Percentiles rank a stretch among this genome's conserved stretches.
These are phyloP conservation scores for Drosophila engyochracea DNA, from an alignment of 2,888 invertebrate genomes.

Conservation along the genomic window DNA sequence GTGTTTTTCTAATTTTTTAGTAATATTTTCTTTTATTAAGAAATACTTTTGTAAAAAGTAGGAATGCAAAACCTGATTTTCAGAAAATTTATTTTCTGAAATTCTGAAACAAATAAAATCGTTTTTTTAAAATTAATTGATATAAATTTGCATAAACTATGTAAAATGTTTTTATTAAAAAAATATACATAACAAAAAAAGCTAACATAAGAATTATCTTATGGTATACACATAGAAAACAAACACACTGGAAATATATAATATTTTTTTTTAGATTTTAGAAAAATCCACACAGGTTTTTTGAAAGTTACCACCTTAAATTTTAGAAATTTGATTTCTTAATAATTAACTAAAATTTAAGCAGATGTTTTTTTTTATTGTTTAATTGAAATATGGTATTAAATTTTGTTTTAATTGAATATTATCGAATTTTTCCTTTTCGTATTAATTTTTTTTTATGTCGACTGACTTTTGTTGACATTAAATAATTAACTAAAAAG, in stretches of 20 bases:
- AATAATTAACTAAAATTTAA: not conserved
- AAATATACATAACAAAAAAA: not conserved
- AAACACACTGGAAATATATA: not conserved
- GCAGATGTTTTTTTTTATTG: not conserved
- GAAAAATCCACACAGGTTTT: not conserved
- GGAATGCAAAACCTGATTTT: not conserved
- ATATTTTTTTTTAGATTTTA: not conserved
- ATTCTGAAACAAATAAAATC: not conserved
- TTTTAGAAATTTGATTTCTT: not conserved
- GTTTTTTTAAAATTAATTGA: not conserved
- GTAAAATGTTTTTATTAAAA: not conserved
- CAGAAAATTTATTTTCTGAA: not conserved
- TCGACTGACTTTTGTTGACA: not conserved
- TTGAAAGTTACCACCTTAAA: rapidly evolving
- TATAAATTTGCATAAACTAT: not conserved
- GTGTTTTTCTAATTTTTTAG: not conserved
- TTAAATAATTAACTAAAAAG: not conserved
- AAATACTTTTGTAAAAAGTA: not conserved
- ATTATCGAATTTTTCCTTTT: not conserved
- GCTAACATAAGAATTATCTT: not conserved
- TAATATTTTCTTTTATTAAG: not conserved
- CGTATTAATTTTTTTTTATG: slow-evolving; percentile 9
- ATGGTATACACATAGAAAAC: not conserved
- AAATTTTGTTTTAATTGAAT: not conserved
- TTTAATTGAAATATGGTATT: not conserved